Evolutionary conservation across 1,140 invertebrate species (phyloP), one percentile per base, ranked within the genome.

Genomic region (Caenorhabditis remanei): DNA sequence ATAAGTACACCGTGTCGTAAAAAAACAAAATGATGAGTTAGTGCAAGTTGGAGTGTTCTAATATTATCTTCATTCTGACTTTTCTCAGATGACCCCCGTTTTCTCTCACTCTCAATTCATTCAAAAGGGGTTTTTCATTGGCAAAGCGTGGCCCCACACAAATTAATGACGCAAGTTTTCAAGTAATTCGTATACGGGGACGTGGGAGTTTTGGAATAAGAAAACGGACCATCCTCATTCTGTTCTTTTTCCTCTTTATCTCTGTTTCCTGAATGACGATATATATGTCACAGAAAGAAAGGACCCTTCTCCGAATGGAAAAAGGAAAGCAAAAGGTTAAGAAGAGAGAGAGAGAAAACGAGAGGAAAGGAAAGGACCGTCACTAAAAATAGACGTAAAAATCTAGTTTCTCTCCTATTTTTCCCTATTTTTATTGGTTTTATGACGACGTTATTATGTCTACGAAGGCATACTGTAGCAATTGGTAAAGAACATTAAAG

Each of bases 131-230:
- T 11, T 14, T 53, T 53, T 53, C 50, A 53, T 53, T 53, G 43
- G 71, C 40, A 32, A 32, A 32, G 32, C 32, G 32, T 32, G 32
- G 41, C 40, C 41, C 41, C 21, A 24, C 24, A 63, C n/a, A 32
- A 48, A 79, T 19, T 79, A 79, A 79, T 79, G 71, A 79, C 71
- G 71, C 71, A 79, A 71, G 71, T 79, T 79, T 79, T 79, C 71
- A 41, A 79, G 46, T 50, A 40, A 46, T 79, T 79, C 19, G 43
- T 71, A 71, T 71, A 43, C 40, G 65, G 41, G 65, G 65, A 71
- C 65, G 65, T 79, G 71, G 71, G 71, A 79, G 71, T 79, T 79
- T 79, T 46, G 14, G 40, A 41, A 43, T 14, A 50, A 11, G 11
- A 43, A 79, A 13, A 79, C 14, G n/a, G 46, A 79, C 71, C 61